phyloP scores from a whole-genome alignment of 2,888 invertebrate species.

The Uloborus plumipes region DNA sequence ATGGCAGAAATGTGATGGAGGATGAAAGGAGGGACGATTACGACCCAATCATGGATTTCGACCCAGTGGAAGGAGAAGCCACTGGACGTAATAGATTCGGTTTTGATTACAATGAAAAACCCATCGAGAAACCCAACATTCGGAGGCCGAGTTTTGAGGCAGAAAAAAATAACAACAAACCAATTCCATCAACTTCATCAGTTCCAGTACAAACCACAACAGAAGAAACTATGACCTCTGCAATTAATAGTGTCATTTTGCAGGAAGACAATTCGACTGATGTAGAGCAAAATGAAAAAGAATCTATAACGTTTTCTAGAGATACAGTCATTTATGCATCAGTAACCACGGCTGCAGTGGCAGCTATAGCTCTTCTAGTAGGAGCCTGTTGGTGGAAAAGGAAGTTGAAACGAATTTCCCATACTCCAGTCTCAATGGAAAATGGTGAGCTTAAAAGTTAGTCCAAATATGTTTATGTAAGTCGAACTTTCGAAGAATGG shows the following conservation, averaged over 20 bases:
- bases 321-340: constrained; percentile 18
- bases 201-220: background rate
- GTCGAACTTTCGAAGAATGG: no score
- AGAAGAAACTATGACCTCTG: background rate
- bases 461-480: background rate
- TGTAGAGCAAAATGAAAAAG: constrained; percentile 19
- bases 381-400: constrained; percentile 50
- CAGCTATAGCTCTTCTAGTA: constrained; percentile 20
- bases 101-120: constrained; percentile 5
- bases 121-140: constrained; percentile 5
- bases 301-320: constrained; percentile 16
- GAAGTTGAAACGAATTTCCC: constrained; percentile 17
- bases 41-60: constrained; percentile 20
- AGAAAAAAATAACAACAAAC: background rate
- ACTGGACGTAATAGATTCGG: constrained; percentile 12
- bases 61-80: constrained; percentile 45
- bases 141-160: constrained; percentile 16
- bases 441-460: constrained; percentile 41
- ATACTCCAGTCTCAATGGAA: constrained; percentile 8
- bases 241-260: background rate
- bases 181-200: background rate
- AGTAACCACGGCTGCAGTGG: constrained; percentile 11
- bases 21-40: constrained; percentile 26
- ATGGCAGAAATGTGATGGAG: constrained; percentile 38
- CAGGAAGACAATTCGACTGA: constrained; percentile 12